Evolutionary conservation across 2,888 invertebrate species (phyloP), one percentile per base, ranked within the genome.

Genomic region (Tipula vernalis): DNA sequence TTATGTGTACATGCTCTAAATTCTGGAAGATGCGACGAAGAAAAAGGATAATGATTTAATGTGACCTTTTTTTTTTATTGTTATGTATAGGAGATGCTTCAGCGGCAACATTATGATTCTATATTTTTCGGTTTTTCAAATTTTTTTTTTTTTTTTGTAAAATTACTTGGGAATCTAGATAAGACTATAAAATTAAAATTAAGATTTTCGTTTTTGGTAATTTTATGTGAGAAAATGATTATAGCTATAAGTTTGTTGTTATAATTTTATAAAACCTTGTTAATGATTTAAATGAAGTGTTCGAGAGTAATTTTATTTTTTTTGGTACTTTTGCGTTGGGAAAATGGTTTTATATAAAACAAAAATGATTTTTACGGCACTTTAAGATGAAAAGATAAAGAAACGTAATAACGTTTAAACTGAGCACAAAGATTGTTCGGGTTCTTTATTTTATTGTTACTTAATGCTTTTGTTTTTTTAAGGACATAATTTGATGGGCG

Each of bases 211-310:
- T 57, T 44, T 42, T 44, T 44, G 15, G 51, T 57, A 57, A 57
- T 57, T 57, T 57, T 57, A 57, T 57, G 51, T 57, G 51, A 57
- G 51, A 57, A 57, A 28, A 71, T 71, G 71, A 8, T 10, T 71
- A 28, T 71, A 51, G 15, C 5, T 5, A 51, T n/a, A 51, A 51
- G 51, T 18, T 18, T 71, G 71, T 28, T 71, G 71, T 71, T 71
- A 28, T 71, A 28, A 28, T 18, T 57, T 15, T 71, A 10, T 71
- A 10, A 71, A 71, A 28, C 71, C 28, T 28, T 71, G 71, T 71
- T 71, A 71, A 71, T 71, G 71, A 71, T 71, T 71, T 71, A 71
- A 71, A 71, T 71, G 71, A 71, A 71, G 71, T 71, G 71, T 71
- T 71, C 28, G 71, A 28, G 71, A 71, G 5, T 71, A 71, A 71